phyloP scores from a whole-genome alignment of 1,140 invertebrate genomes.

The Cherax destructor region DNA sequence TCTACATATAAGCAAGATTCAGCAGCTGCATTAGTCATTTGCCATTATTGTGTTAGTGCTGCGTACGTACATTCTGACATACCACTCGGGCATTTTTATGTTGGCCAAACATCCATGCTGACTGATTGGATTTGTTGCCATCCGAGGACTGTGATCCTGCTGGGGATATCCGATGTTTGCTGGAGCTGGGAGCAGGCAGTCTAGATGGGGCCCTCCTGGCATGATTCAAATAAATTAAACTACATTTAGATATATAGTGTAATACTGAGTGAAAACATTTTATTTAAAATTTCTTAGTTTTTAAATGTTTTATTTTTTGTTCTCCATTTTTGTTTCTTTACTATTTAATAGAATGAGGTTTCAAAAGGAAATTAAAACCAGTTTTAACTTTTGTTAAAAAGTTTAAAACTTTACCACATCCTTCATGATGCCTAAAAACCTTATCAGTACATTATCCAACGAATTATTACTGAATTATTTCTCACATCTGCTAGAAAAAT shows the following conservation, averaged over 20 bases:
- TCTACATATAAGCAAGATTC: not conserved
- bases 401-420: too few relatives aligned
- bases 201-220: constrained; percentile 22
- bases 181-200: constrained; percentile 41
- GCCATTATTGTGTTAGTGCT: constrained; percentile 60
- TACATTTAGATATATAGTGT: not conserved
- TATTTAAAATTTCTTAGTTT: not conserved
- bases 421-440: too few relatives aligned
- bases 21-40: not conserved
- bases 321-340: too few relatives aligned
- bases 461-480: too few relatives aligned
- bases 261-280: not conserved
- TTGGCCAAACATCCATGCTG: constrained; percentile 80
- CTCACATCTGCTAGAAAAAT: too few relatives aligned
- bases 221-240: not conserved
- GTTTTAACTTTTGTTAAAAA: too few relatives aligned
- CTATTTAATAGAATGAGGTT: too few relatives aligned
- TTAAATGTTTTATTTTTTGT: not conserved
- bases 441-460: too few relatives aligned
- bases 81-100: constrained; percentile 81
- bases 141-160: not conserved
- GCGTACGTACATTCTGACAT: constrained; percentile 71
- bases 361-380: too few relatives aligned
- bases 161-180: constrained; percentile 38
- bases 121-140: constrained; percentile 6